phyloP scores from a whole-genome alignment of 2,113 vertebrate genomes.

The Chloebia gouldiae region DNA sequence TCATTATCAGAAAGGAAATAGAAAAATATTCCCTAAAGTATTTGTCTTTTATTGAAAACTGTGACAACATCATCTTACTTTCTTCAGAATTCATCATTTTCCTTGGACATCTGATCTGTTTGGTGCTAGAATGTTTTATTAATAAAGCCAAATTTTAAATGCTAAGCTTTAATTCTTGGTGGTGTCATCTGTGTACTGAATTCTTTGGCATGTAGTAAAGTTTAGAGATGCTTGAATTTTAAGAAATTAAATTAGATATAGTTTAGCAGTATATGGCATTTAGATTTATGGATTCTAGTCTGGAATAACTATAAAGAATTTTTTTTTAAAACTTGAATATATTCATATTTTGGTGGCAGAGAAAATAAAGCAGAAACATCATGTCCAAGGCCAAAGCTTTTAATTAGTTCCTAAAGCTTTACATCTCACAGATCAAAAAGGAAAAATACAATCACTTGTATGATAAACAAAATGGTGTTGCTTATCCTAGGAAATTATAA shows the following conservation, averaged over 20 bases:
- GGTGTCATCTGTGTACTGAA: neutral
- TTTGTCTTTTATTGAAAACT: constrained; percentile 1
- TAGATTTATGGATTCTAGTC: neutral
- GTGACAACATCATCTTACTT: neutral
- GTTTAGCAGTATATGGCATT: neutral
- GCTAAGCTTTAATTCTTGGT: neutral
- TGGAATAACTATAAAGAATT: neutral
- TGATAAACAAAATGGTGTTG: neutral
- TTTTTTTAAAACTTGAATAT: neutral
- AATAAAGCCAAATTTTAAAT: neutral
- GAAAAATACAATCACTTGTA: neutral
- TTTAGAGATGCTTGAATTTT: neutral
- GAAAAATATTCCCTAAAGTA: neutral
- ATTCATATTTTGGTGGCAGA: neutral
- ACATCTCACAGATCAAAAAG: neutral
- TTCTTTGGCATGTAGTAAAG: neutral
- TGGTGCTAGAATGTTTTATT: neutral
- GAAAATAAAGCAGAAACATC: neutral
- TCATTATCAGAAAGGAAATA: neutral
- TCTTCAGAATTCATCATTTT: neutral
- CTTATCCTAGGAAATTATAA: neutral
- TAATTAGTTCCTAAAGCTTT: neutral
- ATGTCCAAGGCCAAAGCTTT: neutral
- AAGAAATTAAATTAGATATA: neutral
- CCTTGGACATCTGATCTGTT: neutral